These are phyloP conservation scores for Podarcis lilfordi DNA, from an alignment of 2,797 vertebrate species.

Conservation along the genomic window DNA sequence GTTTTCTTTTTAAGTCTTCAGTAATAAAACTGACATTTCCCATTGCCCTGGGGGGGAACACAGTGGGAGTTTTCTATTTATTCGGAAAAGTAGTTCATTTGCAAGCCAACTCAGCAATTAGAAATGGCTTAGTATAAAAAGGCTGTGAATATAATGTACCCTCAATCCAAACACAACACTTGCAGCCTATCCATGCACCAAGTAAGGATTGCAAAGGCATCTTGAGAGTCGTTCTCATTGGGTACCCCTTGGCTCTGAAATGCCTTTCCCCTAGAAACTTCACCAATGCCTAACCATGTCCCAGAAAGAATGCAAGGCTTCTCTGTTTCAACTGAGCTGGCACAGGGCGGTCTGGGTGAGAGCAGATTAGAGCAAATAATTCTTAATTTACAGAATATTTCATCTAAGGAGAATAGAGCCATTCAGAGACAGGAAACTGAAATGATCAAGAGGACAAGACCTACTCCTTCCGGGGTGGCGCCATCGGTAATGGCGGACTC, in stretches of 20 bases:
- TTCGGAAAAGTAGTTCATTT: constrained; percentile 67
- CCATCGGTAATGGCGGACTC: no score
- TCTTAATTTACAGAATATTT: neutral
- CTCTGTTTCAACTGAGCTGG: neutral
- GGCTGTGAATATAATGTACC: neutral
- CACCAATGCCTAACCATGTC: neutral
- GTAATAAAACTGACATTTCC: neutral
- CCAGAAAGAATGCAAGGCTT: neutral
- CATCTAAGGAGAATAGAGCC: neutral
- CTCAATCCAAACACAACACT: neutral
- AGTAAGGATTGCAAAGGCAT: constrained; percentile 1
- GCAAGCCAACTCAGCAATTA: constrained; percentile 66
- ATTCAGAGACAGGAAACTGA: no score
- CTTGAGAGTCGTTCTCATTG: neutral
- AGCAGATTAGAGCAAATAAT: neutral
- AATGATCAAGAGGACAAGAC: no score
- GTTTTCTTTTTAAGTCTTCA: neutral
- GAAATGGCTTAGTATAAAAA: constrained; percentile 58
- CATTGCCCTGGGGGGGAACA: constrained; percentile 45
- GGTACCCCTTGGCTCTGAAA: neutral
- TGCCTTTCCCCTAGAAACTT: neutral
- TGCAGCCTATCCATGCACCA: constrained; percentile 2
- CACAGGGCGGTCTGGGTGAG: neutral
- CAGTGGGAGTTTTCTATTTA: constrained; percentile 61
- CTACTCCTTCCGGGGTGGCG: no score